Evolutionary conservation across 2,797 vertebrate species (phyloP), one percentile per base, ranked within the genome.

Genomic region (Sandelia bainsii): DNA sequence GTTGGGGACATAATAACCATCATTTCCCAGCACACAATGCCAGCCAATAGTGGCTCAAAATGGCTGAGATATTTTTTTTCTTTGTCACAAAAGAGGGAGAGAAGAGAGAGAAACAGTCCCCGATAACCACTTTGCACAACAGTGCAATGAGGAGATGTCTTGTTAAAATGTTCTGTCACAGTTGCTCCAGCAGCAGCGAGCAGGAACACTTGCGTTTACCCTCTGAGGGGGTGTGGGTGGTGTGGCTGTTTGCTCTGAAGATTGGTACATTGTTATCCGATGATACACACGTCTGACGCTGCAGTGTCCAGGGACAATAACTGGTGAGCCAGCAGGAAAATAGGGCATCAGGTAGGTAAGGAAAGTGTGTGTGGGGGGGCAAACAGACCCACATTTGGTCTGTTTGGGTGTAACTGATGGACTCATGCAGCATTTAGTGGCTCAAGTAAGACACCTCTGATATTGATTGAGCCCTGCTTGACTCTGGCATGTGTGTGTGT

Each of bases 1-100:
- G 67, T 61, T 77, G 70, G 61, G 75, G 75, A 76, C 69, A 82
- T 87, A 86, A 89, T 90, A 89, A 89, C 73, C 74, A 81, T 79
- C 72, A 85, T 74, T 69, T 16, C 70, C 58, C 64, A 52, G 12
- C 49, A 71, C 72, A 86, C 75, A 84, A 79, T 70, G 56, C 49
- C 69, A 82, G 81, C 66, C 78, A 80, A 79, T 66, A 52, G 61
- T 39, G 72, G 40, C 71, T 77, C 87, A 88, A 92, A 92, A 91
- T 86, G 87, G 87, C 84, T 23, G 84, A 78, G 82, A 29, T 17
- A 34, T 52, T 27, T 51, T 22, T 32, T 19, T 3, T 45, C 8
- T 39, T 52, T 64, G 78, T 74, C 12, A 23, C 58, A 72, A 80
- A 69, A 13, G 49, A 46, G 0, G 46, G 61, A 58, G 62, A 27